A percentile compares a stretch with the other conserved stretches of the same genome.
These are phyloP conservation scores for Halocynthia roretzi DNA, from an alignment of 23 tunicate genomes.

Conservation along the genomic window DNA sequence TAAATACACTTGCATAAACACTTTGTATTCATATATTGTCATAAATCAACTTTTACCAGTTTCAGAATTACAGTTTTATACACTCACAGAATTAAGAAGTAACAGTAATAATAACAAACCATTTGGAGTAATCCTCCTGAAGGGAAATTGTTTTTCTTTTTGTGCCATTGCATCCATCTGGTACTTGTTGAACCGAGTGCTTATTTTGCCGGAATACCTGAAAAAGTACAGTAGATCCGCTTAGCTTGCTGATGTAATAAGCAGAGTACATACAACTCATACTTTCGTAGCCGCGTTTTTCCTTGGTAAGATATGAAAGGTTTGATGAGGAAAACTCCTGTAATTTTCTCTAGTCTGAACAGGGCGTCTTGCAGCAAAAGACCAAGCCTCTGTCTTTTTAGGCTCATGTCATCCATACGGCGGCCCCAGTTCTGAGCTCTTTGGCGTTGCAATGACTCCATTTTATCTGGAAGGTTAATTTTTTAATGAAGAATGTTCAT, in stretches of 20 bases:
- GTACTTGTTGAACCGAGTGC: constrained; percentile 77
- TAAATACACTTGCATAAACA: no score
- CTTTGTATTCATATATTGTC: no score
- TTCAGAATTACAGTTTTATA: no score
- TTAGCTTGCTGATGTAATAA: constrained; percentile 1
- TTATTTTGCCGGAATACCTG: constrained; percentile 85
- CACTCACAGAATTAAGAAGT: no score
- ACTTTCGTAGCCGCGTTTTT: constrained; percentile 40
- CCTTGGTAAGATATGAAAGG: constrained; percentile 72
- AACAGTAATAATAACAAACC: no score
- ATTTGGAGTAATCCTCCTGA: not conserved
- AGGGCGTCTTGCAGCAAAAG: constrained; percentile 58
- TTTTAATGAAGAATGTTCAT: no score
- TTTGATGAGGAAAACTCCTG: constrained; percentile 86
- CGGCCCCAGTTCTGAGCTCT: constrained; percentile 79
- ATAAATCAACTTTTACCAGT: no score
- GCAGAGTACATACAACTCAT: constrained; percentile 1
- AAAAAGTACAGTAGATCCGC: not conserved
- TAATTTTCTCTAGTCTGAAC: constrained; percentile 53
- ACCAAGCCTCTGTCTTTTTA: constrained; percentile 53
- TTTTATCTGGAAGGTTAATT: constrained; percentile 39
- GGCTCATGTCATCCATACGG: constrained; percentile 73
- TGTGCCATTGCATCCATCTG: constrained; percentile 76
- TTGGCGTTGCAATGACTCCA: constrained; percentile 70
- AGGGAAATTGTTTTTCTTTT: constrained; percentile 26